These are phyloP conservation scores for Perca flavescens DNA, from an alignment of 2,113 vertebrate species.

Conservation along the genomic window DNA sequence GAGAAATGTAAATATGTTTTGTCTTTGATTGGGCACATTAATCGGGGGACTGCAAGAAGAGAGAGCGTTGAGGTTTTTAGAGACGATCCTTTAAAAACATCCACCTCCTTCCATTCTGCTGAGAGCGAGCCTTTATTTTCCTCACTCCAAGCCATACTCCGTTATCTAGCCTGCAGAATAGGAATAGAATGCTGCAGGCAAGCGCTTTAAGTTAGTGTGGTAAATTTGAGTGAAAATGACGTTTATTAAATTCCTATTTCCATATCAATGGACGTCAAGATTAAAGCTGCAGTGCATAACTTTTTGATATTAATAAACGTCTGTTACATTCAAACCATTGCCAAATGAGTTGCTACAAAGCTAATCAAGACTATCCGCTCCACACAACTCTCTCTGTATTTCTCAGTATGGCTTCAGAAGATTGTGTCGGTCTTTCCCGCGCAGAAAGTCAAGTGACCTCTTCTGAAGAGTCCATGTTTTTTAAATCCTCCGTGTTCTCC, in stretches of 20 bases:
- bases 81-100: conserved; percentile 47
- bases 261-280: conserved; percentile 25
- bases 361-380: too few species aligned
- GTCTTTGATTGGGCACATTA: conserved; percentile 39
- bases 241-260: conserved; percentile 19
- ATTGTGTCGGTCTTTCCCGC: too few species aligned
- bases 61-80: conserved; percentile 17
- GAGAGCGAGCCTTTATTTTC: conserved; percentile 33
- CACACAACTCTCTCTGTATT: too few species aligned
- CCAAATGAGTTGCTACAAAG: too few species aligned
- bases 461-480: too few species aligned
- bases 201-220: background rate
- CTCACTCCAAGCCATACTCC: conserved; percentile 10
- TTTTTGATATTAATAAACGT: too few species aligned
- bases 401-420: too few species aligned
- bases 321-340: too few species aligned
- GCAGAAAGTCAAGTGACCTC: too few species aligned
- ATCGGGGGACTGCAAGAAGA: conserved; percentile 19
- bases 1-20: conserved; percentile 65
- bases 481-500: too few species aligned
- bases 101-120: conserved; percentile 39
- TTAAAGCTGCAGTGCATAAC: too few species aligned
- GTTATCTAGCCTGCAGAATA: conserved; percentile 34
- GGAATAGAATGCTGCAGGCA: conserved; percentile 10
- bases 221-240: conserved; percentile 7